Percentiles rank a stretch among this genome's conserved stretches.
phyloP scores from a whole-genome alignment of 2,113 vertebrate genomes.

The Actenoides hombroni region DNA sequence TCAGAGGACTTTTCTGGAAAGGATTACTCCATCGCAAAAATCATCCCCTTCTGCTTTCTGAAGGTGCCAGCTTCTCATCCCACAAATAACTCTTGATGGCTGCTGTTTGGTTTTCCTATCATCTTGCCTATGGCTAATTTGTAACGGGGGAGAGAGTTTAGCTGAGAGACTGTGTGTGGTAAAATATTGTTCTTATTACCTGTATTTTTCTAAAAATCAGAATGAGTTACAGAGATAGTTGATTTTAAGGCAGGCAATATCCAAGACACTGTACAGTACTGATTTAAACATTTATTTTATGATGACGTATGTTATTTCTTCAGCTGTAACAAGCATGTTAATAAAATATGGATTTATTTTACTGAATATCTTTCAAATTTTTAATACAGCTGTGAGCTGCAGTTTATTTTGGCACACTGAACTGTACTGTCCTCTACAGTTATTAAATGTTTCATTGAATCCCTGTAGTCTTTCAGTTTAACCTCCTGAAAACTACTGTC shows the following conservation, averaged over 20 bases:
- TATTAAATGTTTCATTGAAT: slow-evolving; percentile 30
- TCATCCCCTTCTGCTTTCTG: neutral
- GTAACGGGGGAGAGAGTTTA: neutral
- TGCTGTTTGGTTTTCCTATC: neutral
- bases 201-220: neutral
- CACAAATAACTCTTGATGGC: neutral
- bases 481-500: neutral
- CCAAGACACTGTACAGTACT: neutral
- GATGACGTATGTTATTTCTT: slow-evolving; percentile 9
- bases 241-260: neutral
- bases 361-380: slow-evolving; percentile 37
- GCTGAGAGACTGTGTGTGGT: neutral
- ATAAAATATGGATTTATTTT: slow-evolving; percentile 54
- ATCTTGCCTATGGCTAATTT: neutral
- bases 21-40: neutral
- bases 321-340: slow-evolving; percentile 5
- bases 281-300: slow-evolving; percentile 31
- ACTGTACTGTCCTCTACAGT: neutral
- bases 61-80: neutral
- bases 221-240: neutral
- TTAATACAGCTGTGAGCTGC: slow-evolving; percentile 10
- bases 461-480: neutral
- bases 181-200: neutral
- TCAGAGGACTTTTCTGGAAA: neutral
- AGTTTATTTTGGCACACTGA: slow-evolving; percentile 34